These are phyloP conservation scores for Drosophila picticornis DNA, from an alignment of 2,888 invertebrate species.

Conservation along the genomic window DNA sequence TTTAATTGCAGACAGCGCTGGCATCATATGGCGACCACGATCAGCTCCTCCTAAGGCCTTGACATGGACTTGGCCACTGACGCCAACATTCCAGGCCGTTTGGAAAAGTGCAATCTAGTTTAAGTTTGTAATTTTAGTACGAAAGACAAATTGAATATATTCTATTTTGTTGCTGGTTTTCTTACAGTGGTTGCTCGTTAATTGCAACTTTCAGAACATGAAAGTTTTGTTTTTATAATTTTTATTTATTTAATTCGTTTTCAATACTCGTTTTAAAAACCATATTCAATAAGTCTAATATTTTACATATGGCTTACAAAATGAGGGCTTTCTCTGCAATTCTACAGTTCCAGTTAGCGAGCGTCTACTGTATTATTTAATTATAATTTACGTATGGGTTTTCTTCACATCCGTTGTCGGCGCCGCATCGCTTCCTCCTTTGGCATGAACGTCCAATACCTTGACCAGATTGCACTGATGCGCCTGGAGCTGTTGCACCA, in stretches of 20 bases:
- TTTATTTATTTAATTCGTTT: background rate
- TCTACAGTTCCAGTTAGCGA: background rate
- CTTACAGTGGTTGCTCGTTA: conserved; percentile 5
- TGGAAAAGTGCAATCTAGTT: conserved; percentile 75
- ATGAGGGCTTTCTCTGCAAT: background rate
- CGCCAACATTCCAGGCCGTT: conserved; percentile 82
- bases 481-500: conserved; percentile 89
- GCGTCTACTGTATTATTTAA: conserved; percentile 29
- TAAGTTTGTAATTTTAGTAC: conserved; percentile 58
- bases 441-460: conserved; percentile 88
- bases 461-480: conserved; percentile 89
- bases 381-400: conserved; percentile 35
- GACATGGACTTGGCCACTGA: conserved; percentile 42
- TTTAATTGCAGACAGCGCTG: conserved; percentile 84
- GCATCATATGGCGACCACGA: conserved; percentile 69
- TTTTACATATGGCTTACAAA: background rate
- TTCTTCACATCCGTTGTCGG: conserved; percentile 7
- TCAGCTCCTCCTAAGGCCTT: conserved; percentile 68
- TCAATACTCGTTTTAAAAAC: background rate
- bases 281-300: background rate
- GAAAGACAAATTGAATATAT: conserved; percentile 67
- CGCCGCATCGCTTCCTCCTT: conserved; percentile 32
- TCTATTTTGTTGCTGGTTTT: conserved; percentile 55
- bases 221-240: background rate
- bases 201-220: background rate